Conservation (phyloP, 2,888 invertebrate genomes). For the Kuschelorhynchus macadamiae region DNA sequence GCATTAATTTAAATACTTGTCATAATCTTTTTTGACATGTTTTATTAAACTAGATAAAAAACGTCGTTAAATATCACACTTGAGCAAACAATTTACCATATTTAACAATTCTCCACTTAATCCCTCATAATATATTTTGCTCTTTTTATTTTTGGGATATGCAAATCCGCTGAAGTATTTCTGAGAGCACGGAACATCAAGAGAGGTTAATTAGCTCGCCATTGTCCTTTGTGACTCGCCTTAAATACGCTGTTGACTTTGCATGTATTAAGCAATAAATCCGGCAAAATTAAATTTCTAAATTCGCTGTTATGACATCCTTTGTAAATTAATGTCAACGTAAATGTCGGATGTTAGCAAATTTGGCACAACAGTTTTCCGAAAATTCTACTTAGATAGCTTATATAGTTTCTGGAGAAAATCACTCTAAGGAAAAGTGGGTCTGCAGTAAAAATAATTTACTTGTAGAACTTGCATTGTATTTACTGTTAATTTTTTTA, state of each 20-base stretch:
- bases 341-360: conserved; percentile 40
- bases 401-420: too few relatives aligned
- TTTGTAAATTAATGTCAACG: conserved; percentile 43
- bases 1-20: too few relatives aligned
- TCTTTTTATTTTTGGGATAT: conserved; percentile 39
- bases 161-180: conserved; percentile 39
- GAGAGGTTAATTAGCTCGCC: conserved; percentile 43
- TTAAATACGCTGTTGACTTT: conserved; percentile 46
- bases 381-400: too few relatives aligned
- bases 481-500: too few relatives aligned
- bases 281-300: conserved; percentile 48
- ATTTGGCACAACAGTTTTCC: conserved; percentile 12
- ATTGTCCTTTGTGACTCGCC: conserved; percentile 33
- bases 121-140: conserved; percentile 28
- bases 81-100: conserved; percentile 21
- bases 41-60: too few relatives aligned
- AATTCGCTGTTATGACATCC: conserved; percentile 38
- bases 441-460: too few relatives aligned
- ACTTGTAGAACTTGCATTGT: too few relatives aligned
- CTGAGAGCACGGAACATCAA: conserved; percentile 21
- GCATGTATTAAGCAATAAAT: conserved; percentile 48
- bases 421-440: too few relatives aligned
- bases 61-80: too few relatives aligned
- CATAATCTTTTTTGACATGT: too few relatives aligned
- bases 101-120: conserved; percentile 40